These are phyloP conservation scores for Sinotaia quadrata DNA, from an alignment of 2,888 invertebrate genomes.

Conservation along the genomic window DNA sequence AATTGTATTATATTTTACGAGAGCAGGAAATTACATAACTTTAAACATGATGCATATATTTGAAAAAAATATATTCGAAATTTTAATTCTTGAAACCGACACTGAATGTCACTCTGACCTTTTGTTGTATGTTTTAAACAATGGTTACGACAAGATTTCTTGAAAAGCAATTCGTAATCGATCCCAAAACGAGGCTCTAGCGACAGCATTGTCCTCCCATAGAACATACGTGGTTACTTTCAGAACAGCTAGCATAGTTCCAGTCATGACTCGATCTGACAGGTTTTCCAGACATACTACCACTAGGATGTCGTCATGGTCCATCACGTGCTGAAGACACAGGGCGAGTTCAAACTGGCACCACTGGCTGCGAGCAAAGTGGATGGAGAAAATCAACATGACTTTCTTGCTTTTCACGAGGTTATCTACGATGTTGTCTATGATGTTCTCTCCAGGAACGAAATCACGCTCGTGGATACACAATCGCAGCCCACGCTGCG, in stretches of 20 bases:
- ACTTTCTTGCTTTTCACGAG: constrained; percentile 80
- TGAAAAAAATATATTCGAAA: too few species aligned
- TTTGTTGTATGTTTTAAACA: neutral
- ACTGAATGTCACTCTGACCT: too few species aligned
- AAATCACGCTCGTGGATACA: neutral
- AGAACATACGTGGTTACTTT: too few species aligned
- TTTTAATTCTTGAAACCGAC: too few species aligned
- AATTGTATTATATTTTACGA: too few species aligned
- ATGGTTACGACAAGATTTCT: neutral
- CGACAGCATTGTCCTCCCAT: neutral
- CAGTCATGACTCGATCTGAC: constrained; percentile 77
- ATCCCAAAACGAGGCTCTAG: constrained; percentile 4
- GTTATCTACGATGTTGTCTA: constrained; percentile 81
- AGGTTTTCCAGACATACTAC: constrained; percentile 80
- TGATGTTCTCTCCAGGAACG: too few species aligned
- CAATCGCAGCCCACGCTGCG: neutral
- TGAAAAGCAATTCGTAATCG: neutral
- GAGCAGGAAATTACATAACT: too few species aligned
- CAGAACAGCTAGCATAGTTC: constrained; percentile 79
- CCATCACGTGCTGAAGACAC: too few species aligned
- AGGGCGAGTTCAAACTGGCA: too few species aligned
- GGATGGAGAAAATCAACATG: constrained; percentile 78
- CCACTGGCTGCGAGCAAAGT: too few species aligned
- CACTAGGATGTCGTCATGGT: too few species aligned
- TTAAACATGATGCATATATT: too few species aligned